These are phyloP conservation scores for Scatophagus argus DNA, from an alignment of 2,113 vertebrate species.

Conservation along the genomic window DNA sequence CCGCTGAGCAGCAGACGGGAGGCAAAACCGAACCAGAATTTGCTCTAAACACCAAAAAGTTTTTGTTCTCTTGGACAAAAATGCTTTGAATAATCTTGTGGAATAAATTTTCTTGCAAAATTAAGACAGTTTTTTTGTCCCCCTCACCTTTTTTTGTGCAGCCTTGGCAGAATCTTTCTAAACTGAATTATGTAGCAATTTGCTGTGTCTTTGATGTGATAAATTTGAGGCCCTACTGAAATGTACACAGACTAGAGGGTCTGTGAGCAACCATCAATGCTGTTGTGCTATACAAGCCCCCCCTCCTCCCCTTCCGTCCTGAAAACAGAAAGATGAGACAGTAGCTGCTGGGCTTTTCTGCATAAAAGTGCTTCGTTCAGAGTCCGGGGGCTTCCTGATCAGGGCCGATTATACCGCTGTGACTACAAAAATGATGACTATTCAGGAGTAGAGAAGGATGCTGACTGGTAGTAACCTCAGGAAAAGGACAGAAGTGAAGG, in stretches of 20 bases:
- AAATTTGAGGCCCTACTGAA: slow-evolving; percentile 79
- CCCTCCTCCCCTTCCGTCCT: slow-evolving; percentile 14
- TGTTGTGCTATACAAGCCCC: slow-evolving; percentile 30
- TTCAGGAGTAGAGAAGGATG: slow-evolving; percentile 78
- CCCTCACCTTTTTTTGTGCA: slow-evolving; percentile 76
- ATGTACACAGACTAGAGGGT: slow-evolving; percentile 80
- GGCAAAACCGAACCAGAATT: slow-evolving; percentile 72
- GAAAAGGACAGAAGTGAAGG: slow-evolving; percentile 78
- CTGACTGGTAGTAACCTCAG: slow-evolving; percentile 82
- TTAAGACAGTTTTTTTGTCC: slow-evolving; percentile 63
- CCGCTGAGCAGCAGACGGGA: slow-evolving; percentile 79
- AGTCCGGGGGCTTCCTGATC: slow-evolving; percentile 79
- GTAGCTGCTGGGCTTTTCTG: slow-evolving; percentile 78
- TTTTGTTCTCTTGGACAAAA: slow-evolving; percentile 78
- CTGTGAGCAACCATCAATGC: slow-evolving; percentile 68
- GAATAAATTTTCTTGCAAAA: slow-evolving; percentile 85
- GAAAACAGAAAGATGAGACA: slow-evolving; percentile 72
- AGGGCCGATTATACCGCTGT: slow-evolving; percentile 79
- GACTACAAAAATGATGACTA: slow-evolving; percentile 84
- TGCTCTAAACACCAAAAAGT: slow-evolving; percentile 81
- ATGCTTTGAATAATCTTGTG: slow-evolving; percentile 80
- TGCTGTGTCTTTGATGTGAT: slow-evolving; percentile 83
- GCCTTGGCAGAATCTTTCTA: slow-evolving; percentile 80
- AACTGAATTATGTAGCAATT: slow-evolving; percentile 87
- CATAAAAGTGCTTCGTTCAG: slow-evolving; percentile 83